phyloP scores from a whole-genome alignment of 2,113 vertebrate genomes.

The Mus pahari region DNA sequence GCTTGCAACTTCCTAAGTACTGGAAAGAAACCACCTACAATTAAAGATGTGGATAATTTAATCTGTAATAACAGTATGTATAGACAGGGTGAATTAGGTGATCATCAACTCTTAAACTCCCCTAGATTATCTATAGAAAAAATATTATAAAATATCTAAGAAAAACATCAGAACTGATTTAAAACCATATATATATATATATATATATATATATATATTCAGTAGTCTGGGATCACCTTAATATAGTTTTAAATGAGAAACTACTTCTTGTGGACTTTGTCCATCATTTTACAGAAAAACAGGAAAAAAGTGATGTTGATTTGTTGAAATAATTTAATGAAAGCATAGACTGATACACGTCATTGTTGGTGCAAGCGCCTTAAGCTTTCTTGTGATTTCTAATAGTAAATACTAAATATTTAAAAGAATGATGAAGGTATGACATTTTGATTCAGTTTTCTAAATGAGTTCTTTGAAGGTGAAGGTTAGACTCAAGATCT shows the following conservation, averaged over 20 bases:
- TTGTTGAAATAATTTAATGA: constrained; percentile 61
- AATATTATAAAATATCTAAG: neutral
- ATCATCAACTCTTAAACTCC: constrained; percentile 3
- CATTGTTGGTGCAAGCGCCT: constrained; percentile 48
- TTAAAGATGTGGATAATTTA: constrained; percentile 59
- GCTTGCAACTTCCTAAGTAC: constrained; percentile 46
- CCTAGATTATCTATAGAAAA: neutral
- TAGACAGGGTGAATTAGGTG: neutral
- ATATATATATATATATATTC: neutral
- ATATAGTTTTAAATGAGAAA: constrained; percentile 47
- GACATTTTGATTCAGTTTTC: constrained; percentile 67
- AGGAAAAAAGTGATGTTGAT: constrained; percentile 34
- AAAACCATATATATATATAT: no score
- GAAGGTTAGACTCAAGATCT: constrained; percentile 66
- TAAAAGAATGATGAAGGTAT: constrained; percentile 67
- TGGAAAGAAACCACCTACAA: constrained; percentile 52
- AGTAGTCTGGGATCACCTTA: neutral
- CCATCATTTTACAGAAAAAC: constrained; percentile 19
- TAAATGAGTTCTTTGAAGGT: constrained; percentile 77
- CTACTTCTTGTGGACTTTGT: neutral
- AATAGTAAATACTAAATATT: constrained; percentile 75
- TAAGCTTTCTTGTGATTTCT: constrained; percentile 55
- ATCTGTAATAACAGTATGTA: neutral
- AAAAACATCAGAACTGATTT: neutral
- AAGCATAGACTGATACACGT: constrained; percentile 60